Percentiles rank a stretch among this genome's conserved stretches.
phyloP scores from a whole-genome alignment of 2,888 invertebrate genomes.

The Lasioglossum morio region DNA sequence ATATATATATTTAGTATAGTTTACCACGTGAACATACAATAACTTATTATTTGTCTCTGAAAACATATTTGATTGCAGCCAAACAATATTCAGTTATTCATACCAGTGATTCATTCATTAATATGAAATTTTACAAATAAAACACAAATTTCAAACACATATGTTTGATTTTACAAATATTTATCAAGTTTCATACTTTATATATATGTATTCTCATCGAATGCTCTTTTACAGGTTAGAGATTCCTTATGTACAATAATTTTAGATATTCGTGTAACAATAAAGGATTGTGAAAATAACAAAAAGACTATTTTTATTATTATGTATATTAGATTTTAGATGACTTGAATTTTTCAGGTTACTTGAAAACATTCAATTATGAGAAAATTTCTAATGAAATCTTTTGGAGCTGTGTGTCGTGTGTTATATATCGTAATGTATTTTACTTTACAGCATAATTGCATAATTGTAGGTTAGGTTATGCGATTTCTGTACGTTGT shows the following conservation, averaged over 20 bases:
- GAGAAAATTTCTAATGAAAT: background rate
- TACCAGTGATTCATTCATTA: background rate
- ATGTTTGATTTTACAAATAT: too few relatives aligned
- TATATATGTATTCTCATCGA: background rate
- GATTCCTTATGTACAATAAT: background rate
- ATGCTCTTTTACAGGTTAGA: conserved; percentile 17
- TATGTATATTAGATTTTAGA: too few relatives aligned
- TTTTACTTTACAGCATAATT: too few relatives aligned
- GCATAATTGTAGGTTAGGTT: background rate
- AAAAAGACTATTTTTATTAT: too few relatives aligned
- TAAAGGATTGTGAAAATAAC: conserved; percentile 15
- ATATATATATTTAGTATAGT: background rate
- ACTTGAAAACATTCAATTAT: background rate
- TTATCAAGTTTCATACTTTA: background rate
- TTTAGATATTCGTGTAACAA: conserved; percentile 23
- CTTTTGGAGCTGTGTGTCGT: too few relatives aligned
- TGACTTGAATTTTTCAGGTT: background rate
- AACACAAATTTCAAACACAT: too few relatives aligned
- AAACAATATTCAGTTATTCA: background rate
- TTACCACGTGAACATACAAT: conserved; percentile 18
- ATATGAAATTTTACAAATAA: too few relatives aligned
- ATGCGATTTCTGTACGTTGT: background rate
- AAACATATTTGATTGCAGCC: background rate
- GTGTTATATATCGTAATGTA: too few relatives aligned
- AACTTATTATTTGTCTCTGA: conserved; percentile 4